Conservation (phyloP, 1,140 invertebrate species). For the Megalonaias nervosa region DNA sequence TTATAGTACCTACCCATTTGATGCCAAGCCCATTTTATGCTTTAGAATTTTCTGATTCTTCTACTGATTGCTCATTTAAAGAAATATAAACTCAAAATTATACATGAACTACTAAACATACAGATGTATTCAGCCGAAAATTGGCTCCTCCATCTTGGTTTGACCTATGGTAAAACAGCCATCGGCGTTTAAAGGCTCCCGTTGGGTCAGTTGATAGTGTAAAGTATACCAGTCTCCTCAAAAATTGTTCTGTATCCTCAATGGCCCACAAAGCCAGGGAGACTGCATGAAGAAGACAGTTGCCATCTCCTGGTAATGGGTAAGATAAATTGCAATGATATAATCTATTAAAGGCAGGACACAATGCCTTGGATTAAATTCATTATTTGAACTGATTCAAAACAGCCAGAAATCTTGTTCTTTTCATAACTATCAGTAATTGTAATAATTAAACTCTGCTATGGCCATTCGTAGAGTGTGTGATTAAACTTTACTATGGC, state of each 20-base stretch:
- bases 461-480: neutral
- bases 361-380: too few relatives aligned
- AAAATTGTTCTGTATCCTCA: constrained; percentile 84
- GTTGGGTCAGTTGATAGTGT: constrained; percentile 76
- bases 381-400: too few relatives aligned
- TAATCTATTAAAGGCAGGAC: neutral
- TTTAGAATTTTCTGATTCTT: too few relatives aligned
- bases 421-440: neutral
- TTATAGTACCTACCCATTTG: too few relatives aligned
- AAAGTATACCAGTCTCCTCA: constrained; percentile 83
- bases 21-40: too few relatives aligned
- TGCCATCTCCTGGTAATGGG: constrained; percentile 81
- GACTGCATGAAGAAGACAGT: constrained; percentile 90
- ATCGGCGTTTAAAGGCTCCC: constrained; percentile 77
- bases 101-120: constrained; percentile 1
- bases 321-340: neutral
- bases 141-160: constrained; percentile 25
- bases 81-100: too few relatives aligned
- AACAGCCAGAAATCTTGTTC: too few relatives aligned
- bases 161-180: constrained; percentile 66
- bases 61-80: too few relatives aligned
- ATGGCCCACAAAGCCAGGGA: constrained; percentile 85
- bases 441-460: neutral
- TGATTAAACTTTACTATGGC: too few relatives aligned
- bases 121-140: constrained; percentile 28